These are phyloP conservation scores for Oconnorella tubifera DNA, from an alignment of 2,888 invertebrate species.

Conservation along the genomic window DNA sequence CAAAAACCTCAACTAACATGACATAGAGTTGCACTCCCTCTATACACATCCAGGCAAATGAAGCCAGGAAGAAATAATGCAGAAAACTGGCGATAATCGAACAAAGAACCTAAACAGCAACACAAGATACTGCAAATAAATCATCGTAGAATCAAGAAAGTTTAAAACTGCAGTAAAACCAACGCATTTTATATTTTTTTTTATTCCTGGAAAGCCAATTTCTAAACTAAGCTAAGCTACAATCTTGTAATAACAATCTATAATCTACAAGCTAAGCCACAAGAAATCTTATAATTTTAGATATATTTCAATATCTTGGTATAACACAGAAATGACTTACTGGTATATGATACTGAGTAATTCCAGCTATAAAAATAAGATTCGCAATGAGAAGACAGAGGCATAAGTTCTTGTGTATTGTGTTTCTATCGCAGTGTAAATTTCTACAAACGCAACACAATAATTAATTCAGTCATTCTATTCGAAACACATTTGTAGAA, in stretches of 20 bases:
- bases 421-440: constrained; percentile 70
- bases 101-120: constrained; percentile 73
- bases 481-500: too few relatives aligned
- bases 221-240: too few relatives aligned
- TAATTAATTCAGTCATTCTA: too few relatives aligned
- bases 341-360: constrained; percentile 84
- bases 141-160: background rate
- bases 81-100: constrained; percentile 82
- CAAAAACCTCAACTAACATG: constrained; percentile 89
- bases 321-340: too few relatives aligned
- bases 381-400: constrained; percentile 85
- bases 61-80: constrained; percentile 68
- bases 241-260: too few relatives aligned
- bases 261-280: too few relatives aligned
- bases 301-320: too few relatives aligned
- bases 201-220: too few relatives aligned
- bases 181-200: too few relatives aligned
- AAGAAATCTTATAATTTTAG: too few relatives aligned
- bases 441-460: constrained; percentile 40
- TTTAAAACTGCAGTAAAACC: too few relatives aligned
- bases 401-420: constrained; percentile 94
- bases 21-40: constrained; percentile 95
- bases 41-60: constrained; percentile 93
- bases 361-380: constrained; percentile 82
- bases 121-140: background rate